Evolutionary conservation across 1,140 invertebrate genomes (phyloP), one percentile per base, ranked within the genome.

Genomic region (Ericerus pela): DNA sequence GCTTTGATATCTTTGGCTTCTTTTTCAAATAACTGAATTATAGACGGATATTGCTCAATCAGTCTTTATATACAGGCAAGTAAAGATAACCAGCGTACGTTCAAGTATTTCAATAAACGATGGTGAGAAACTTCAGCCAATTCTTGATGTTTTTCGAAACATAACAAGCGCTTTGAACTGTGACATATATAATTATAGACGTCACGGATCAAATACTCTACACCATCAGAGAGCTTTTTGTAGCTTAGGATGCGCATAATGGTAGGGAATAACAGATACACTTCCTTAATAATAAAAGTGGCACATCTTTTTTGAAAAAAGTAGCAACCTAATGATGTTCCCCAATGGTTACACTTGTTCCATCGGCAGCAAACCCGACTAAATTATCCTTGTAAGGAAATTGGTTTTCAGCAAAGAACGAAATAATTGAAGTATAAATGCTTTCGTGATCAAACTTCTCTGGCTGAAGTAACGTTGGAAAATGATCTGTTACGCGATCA

Each of bases 211-310:
- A 61, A 26, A 51, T 57, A 51, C 33, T 61, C 58, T 36, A 59
- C 27, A 27, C 18, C 12, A 26, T 51, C n/a, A 10, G 58, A 51
- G 12, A 59, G 24, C 30, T 59, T 53, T 43, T n/a, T 28, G 58
- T 54, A 16, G 55, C 58, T 30, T 56, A 53, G 18, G 37, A 57
- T 29, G 55, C 60, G 55, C 56, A 60, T 16, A 60, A 29, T n/a
- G 22, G n/a, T 16, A 63, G 58, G 14, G 59, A 59, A 51, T 63
- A 59, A 26, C 59, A 62, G 14, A 60, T 52, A 58, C 59, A 62
- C 51, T 63, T 63, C 51, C 62, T 31, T 1, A 30, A 20, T 24
- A 51, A 56, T 12, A 56, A 16, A 14, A 20, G 5, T 20, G 54
- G 24, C 4, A 56, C 36, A 18, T 51, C 43, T 43, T 47, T 31